Conservation (phyloP, 2,113 vertebrate species). For the Rallus limicola region DNA sequence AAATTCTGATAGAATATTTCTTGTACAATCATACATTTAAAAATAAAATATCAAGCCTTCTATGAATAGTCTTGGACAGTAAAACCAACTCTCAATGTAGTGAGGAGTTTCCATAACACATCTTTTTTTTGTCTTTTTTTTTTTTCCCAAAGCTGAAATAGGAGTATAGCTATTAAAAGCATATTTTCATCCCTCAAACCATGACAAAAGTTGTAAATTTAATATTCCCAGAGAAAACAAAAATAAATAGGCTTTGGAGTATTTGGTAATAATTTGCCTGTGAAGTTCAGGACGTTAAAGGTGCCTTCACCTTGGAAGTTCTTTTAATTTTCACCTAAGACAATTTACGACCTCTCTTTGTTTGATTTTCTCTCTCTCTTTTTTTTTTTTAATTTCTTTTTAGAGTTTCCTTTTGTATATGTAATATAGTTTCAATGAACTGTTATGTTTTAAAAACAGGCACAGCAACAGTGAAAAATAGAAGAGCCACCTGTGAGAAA, state of each 20-base stretch:
- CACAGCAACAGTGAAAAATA: neutral
- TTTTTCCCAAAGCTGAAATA: neutral
- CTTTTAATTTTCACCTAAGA: neutral
- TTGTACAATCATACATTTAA: neutral
- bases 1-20: neutral
- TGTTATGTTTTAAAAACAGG: neutral
- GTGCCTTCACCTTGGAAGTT: neutral
- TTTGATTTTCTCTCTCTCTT: neutral
- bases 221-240: neutral
- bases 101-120: neutral
- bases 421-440: neutral
- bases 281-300: neutral
- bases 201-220: neutral
- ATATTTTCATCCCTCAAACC: neutral
- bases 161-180: neutral
- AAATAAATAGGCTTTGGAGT: neutral
- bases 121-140: neutral
- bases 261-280: neutral
- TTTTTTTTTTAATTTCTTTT: neutral
- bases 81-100: neutral
- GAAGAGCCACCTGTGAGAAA: neutral
- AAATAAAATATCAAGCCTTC: neutral
- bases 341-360: neutral
- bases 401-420: neutral
- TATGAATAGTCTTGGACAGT: neutral